Conservation (phyloP, 1,140 invertebrate species). For the Bathynomus jamesi region DNA sequence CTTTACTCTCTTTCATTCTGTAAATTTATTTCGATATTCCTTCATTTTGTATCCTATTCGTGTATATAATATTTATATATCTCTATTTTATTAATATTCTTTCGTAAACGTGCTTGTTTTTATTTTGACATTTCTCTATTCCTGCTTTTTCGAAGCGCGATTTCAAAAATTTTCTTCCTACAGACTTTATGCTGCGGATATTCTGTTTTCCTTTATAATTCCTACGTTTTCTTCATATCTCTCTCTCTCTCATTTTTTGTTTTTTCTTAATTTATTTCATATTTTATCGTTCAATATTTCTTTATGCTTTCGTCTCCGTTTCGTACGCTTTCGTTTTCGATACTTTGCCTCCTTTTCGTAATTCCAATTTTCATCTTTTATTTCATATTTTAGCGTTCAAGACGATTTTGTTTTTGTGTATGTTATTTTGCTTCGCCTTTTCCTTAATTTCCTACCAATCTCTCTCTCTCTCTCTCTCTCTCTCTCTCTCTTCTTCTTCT, state of each 20-base stretch:
- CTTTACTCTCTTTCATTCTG: not conserved
- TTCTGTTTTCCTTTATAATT: not conserved
- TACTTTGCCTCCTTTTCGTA: not conserved
- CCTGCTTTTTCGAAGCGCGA: too few species aligned
- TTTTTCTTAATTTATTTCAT: not conserved
- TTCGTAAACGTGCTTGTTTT: too few species aligned
- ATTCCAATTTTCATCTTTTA: not conserved
- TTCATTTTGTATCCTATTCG: not conserved
- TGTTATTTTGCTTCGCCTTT: too few species aligned
- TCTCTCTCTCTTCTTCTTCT: not conserved
- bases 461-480: not conserved
- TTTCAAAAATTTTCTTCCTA: too few species aligned
- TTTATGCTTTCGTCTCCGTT: not conserved
- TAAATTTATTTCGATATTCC: too few species aligned
- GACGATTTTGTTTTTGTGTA: not conserved
- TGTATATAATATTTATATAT: too few species aligned
- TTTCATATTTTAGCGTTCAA: not conserved
- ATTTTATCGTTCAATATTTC: not conserved
- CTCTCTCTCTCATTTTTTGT: not conserved
- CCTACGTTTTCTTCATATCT: not conserved
- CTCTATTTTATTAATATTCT: too few species aligned
- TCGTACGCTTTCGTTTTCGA: too few species aligned
- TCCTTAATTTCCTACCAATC: not conserved
- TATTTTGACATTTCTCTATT: too few species aligned
- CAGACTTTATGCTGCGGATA: too few species aligned